phyloP scores from a whole-genome alignment of 2,888 invertebrate genomes.

The Gerris lacustris region DNA sequence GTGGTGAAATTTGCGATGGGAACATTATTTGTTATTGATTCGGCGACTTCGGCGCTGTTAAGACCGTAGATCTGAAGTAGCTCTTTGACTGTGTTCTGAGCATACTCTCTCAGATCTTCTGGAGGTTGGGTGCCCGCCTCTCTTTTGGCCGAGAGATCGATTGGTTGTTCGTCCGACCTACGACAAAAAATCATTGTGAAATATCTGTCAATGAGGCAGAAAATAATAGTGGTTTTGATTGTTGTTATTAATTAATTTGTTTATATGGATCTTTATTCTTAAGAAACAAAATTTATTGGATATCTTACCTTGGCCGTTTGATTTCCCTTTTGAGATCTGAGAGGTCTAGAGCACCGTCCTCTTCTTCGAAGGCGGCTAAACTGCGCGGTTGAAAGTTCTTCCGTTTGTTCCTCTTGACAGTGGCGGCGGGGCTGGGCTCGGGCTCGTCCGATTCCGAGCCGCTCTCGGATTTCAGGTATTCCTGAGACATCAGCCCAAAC shows the following conservation, averaged over 20 bases:
- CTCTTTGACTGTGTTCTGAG: conserved; percentile 68
- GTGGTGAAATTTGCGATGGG: conserved; percentile 56
- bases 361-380: conserved; percentile 40
- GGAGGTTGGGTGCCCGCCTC: conserved; percentile 33
- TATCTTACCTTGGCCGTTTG: conserved; percentile 11
- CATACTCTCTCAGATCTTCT: conserved; percentile 59
- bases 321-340: conserved; percentile 25
- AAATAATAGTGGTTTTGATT: no score
- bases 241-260: no score
- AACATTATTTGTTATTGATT: conserved; percentile 54
- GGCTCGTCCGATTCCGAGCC: conserved; percentile 45
- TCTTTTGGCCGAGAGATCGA: neutral
- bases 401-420: conserved; percentile 58
- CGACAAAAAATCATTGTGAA: neutral
- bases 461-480: conserved; percentile 38
- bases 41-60: conserved; percentile 53
- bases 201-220: no score
- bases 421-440: conserved; percentile 36
- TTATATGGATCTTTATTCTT: no score
- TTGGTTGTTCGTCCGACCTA: conserved; percentile 4
- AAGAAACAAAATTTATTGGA: no score
- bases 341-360: conserved; percentile 25
- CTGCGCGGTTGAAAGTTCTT: conserved; percentile 69
- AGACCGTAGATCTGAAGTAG: conserved; percentile 63
- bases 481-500: conserved; percentile 43